Conservation (phyloP, 2,113 vertebrate species). For the Pleuronectes platessa region DNA sequence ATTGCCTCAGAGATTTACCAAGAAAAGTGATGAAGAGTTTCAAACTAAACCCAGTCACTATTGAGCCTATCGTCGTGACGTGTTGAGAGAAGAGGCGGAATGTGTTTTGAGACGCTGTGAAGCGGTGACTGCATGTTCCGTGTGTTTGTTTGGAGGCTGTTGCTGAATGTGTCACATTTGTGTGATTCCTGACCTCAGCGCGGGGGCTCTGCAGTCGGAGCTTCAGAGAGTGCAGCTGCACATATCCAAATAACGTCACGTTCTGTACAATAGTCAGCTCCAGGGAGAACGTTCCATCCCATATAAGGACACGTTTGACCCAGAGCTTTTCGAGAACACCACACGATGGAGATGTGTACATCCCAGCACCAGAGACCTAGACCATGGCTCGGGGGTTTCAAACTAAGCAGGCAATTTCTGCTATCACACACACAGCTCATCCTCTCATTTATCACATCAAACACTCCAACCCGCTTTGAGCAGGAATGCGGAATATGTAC, state of each 20-base stretch:
- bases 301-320: conserved; percentile 51
- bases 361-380: background rate
- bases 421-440: conserved; percentile 19
- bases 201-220: background rate
- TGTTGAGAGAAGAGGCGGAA: conserved; percentile 13
- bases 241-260: conserved; percentile 30
- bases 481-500: conserved; percentile 52
- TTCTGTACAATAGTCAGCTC: background rate
- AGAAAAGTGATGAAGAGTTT: background rate
- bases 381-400: background rate
- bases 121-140: conserved; percentile 17
- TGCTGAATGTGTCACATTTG: conserved; percentile 54
- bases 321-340: background rate
- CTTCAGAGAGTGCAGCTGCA: conserved; percentile 8
- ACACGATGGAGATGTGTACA: background rate
- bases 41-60: background rate
- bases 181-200: conserved; percentile 52
- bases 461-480: conserved; percentile 5
- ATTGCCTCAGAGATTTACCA: too few relatives aligned
- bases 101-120: conserved; percentile 23
- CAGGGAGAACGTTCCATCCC: conserved; percentile 33
- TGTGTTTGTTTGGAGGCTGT: conserved; percentile 42
- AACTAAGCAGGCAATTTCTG: background rate
- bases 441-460: conserved; percentile 23
- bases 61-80: conserved; percentile 7